A percentile compares a stretch with the other conserved stretches of the same genome.
Evolutionary conservation across 2,113 vertebrate genomes (phyloP).

Genomic region (Microcebus murinus): DNA sequence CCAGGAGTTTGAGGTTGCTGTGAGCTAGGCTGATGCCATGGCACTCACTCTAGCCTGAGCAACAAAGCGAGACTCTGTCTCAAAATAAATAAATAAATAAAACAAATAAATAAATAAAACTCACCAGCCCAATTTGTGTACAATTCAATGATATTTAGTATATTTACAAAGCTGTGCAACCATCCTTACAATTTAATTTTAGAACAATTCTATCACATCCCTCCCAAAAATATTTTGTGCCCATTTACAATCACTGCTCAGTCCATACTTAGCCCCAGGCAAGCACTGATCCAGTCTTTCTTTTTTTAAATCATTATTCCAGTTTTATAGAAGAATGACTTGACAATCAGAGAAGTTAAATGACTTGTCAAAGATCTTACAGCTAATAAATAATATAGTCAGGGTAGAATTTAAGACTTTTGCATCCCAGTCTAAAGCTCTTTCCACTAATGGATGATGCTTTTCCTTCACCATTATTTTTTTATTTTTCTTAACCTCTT

Average conservation of each 20-base stretch:
- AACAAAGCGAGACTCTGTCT: too few relatives aligned
- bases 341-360: conserved; percentile 1
- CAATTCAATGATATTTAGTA: background rate
- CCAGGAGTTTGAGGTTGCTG: too few relatives aligned
- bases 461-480: background rate
- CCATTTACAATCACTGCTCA: background rate
- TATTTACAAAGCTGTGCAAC: conserved; percentile 4
- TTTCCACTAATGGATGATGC: background rate
- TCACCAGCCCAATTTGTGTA: background rate
- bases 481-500: background rate
- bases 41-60: too few relatives aligned
- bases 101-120: too few relatives aligned
- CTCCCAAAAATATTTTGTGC: background rate
- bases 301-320: background rate
- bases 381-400: conserved; percentile 36
- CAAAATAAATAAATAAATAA: too few relatives aligned
- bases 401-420: background rate
- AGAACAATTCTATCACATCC: background rate
- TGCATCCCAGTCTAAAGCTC: background rate
- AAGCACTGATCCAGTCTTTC: background rate
- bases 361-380: background rate
- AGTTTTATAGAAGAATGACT: conserved; percentile 15
- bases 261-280: background rate
- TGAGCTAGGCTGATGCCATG: too few relatives aligned
- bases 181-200: background rate